phyloP scores from a whole-genome alignment of 1,140 invertebrate genomes.

The Drosophila pseudoananassae region DNA sequence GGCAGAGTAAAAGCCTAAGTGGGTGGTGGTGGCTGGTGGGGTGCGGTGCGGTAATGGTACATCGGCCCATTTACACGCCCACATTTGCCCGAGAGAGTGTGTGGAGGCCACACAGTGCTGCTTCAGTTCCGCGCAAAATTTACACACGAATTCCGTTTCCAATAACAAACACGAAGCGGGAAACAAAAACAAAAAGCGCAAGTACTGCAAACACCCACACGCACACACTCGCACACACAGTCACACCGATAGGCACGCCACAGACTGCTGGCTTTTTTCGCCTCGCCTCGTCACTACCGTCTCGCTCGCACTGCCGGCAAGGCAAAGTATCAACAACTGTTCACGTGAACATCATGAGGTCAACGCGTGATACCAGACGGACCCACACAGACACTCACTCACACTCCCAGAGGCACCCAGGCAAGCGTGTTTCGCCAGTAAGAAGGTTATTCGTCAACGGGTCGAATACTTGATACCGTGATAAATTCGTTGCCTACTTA shows the following conservation, averaged over 20 bases:
- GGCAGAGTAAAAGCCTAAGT: not conserved
- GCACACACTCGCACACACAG: slow-evolving; percentile 1
- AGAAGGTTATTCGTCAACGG: slow-evolving; percentile 31
- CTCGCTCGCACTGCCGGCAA: slow-evolving; percentile 15
- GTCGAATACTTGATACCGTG: slow-evolving; percentile 17
- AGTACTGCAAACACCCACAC: slow-evolving; percentile 53
- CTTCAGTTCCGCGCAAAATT: slow-evolving; percentile 73
- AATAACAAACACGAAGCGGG: slow-evolving; percentile 63
- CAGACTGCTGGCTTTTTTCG: slow-evolving; percentile 48
- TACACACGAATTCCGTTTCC: slow-evolving; percentile 67
- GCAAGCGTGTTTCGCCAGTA: slow-evolving; percentile 36
- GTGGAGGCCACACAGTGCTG: slow-evolving; percentile 44
- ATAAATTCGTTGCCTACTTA: not conserved
- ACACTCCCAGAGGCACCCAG: slow-evolving; percentile 22
- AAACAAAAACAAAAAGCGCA: slow-evolving; percentile 60
- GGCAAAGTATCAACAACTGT: slow-evolving; percentile 76
- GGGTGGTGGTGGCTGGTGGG: slow-evolving; percentile 6
- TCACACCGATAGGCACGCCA: slow-evolving; percentile 57
- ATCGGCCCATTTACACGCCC: slow-evolving; percentile 64
- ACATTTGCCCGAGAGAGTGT: slow-evolving; percentile 32
- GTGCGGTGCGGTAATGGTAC: slow-evolving; percentile 39
- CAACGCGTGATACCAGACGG: slow-evolving; percentile 82
- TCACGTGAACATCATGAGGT: slow-evolving; percentile 83
- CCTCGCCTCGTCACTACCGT: slow-evolving; percentile 1
- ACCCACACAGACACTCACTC: slow-evolving; percentile 46